Conservation (phyloP, 2,888 invertebrate genomes). For the Agapetus fuscipes region DNA sequence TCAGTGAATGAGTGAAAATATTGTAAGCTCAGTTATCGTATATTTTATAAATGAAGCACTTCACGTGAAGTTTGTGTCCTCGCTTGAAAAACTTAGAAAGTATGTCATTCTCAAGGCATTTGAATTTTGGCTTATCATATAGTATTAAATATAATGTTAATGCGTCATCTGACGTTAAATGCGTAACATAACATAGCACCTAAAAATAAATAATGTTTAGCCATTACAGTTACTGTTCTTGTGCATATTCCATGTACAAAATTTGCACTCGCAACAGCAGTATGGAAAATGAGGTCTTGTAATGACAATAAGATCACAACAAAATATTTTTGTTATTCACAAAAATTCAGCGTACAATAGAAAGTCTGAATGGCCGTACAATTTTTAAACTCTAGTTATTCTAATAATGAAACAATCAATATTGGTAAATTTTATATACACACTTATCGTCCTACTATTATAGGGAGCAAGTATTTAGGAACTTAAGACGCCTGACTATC, state of each 20-base stretch:
- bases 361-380: no score
- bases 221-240: no score
- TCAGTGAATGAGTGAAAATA: constrained; percentile 12
- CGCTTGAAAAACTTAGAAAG: neutral
- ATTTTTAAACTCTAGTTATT: no score
- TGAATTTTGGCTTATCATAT: neutral
- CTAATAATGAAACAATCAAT: no score
- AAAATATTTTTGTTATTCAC: no score
- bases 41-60: constrained; percentile 3
- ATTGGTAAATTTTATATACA: constrained; percentile 20
- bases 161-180: neutral
- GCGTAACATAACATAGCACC: constrained; percentile 5
- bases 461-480: constrained; percentile 22
- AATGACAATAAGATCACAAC: no score
- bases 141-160: neutral
- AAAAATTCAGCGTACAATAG: no score
- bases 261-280: no score
- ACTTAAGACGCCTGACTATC: constrained; percentile 22
- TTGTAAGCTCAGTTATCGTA: constrained; percentile 12
- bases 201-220: constrained; percentile 7
- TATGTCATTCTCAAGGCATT: neutral
- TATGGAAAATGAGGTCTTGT: no score
- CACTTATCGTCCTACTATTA: constrained; percentile 20
- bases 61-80: no score
- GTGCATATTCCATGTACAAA: no score